Conservation (phyloP, 2,888 invertebrate species). For the Tetanocera ferruginea region DNA sequence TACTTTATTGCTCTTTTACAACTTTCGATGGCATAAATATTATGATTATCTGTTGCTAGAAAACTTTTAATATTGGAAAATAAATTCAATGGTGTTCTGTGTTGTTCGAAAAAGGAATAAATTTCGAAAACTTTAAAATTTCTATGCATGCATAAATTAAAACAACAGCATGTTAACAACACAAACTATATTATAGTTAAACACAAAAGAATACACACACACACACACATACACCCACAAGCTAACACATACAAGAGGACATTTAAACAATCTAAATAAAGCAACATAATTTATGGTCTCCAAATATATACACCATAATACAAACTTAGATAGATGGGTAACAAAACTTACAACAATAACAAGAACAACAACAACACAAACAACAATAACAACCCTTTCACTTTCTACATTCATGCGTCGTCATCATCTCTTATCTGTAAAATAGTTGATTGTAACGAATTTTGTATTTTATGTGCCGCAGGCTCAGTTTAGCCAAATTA, state of each 20-base stretch:
- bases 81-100: no score
- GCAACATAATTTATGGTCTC: conserved; percentile 3
- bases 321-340: not conserved
- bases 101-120: no score
- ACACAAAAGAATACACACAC: no score
- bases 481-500: not conserved
- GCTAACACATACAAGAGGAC: not conserved
- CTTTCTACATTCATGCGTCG: not conserved
- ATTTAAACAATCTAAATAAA: not conserved
- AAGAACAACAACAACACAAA: not conserved
- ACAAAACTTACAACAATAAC: conserved; percentile 2
- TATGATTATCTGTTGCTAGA: no score
- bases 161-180: not conserved
- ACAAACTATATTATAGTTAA: no score
- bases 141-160: not conserved
- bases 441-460: conserved; percentile 21
- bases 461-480: conserved; percentile 15
- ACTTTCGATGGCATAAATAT: no score
- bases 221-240: no score
- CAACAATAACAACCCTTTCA: conserved; percentile 8
- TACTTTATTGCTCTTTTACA: no score
- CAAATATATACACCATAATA: not conserved
- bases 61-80: no score
- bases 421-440: not conserved
- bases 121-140: no score